Percentiles rank a stretch among this genome's conserved stretches.
phyloP scores from a whole-genome alignment of 2,797 vertebrate species.

The Gila robusta region DNA sequence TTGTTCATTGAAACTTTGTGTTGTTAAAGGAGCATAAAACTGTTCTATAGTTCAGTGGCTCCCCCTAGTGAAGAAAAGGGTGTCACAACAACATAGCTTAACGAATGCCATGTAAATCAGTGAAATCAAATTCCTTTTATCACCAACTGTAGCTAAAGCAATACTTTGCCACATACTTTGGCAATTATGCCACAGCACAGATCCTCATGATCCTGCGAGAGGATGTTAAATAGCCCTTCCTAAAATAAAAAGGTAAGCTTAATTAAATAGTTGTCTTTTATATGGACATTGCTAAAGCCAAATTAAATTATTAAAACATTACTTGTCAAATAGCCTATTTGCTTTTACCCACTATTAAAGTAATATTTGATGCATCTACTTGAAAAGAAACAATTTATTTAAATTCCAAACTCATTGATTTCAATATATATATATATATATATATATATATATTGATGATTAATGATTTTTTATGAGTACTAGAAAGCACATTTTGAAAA shows the following conservation, averaged over 20 bases:
- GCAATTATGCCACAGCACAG: neutral
- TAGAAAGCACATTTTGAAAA: neutral
- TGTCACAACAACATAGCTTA: no score
- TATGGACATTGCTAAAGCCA: neutral
- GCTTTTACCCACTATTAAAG: neutral
- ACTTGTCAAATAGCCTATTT: neutral
- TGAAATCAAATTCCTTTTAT: neutral
- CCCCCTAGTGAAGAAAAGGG: conserved; percentile 37
- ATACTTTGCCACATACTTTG: no score
- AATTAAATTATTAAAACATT: neutral
- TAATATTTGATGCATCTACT: neutral
- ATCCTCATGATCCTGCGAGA: neutral
- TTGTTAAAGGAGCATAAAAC: neutral
- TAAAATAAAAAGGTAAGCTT: neutral
- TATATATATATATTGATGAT: no score
- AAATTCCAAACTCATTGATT: neutral
- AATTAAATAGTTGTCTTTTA: neutral
- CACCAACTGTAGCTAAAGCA: neutral
- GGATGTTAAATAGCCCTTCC: neutral
- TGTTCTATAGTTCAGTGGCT: neutral
- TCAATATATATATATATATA: no score
- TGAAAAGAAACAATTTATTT: no score
- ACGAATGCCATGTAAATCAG: neutral
- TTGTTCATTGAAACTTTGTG: neutral
- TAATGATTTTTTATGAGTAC: no score